Conservation (phyloP, 2,888 invertebrate species). For the Stenurella melanura region DNA sequence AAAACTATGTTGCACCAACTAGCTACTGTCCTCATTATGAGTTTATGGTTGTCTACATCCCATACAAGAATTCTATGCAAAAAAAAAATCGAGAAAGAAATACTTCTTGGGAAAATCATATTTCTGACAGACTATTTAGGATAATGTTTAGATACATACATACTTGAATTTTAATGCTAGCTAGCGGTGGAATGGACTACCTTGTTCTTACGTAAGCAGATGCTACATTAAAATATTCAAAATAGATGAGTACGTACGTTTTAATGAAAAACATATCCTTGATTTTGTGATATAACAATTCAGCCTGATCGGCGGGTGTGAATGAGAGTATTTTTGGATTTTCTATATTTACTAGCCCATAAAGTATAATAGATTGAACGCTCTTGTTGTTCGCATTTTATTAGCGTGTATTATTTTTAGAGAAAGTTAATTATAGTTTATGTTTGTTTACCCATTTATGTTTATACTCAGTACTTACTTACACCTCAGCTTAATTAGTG, state of each 20-base stretch:
- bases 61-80: too few relatives aligned
- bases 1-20: too few relatives aligned
- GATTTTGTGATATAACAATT: conserved; percentile 47
- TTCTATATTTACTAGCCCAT: conserved; percentile 51
- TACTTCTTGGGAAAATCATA: too few relatives aligned
- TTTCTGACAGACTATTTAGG: too few relatives aligned
- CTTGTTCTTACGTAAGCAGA: conserved; percentile 21
- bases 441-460: conserved; percentile 25
- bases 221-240: conserved; percentile 32
- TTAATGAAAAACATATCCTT: conserved; percentile 46
- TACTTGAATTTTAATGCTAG: neutral
- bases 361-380: conserved; percentile 51
- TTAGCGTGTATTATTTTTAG: conserved; percentile 47
- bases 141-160: too few relatives aligned
- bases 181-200: conserved; percentile 10
- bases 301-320: conserved; percentile 47
- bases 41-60: too few relatives aligned
- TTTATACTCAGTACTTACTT: neutral
- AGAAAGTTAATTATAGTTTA: conserved; percentile 42
- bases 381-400: conserved; percentile 52
- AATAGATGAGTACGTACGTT: conserved; percentile 26
- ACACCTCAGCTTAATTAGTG: conserved; percentile 1
- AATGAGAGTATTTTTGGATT: conserved; percentile 49
- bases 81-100: too few relatives aligned
- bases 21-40: too few relatives aligned